Evolutionary conservation across 2,888 invertebrate species (phyloP).

Genomic region (Pristionchus entomophagus): DNA sequence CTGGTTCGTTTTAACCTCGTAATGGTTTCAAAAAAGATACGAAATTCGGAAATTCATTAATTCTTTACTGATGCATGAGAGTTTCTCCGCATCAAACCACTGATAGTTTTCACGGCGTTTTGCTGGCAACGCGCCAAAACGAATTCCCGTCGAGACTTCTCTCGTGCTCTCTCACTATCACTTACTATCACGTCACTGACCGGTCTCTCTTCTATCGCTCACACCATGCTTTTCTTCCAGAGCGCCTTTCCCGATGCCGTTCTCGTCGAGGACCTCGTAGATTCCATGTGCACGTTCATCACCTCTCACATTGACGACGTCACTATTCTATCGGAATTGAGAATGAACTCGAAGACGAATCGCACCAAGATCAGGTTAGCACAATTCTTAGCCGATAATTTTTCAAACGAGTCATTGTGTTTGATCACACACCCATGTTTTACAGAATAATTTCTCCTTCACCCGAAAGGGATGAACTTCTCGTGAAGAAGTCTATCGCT

Average conservation of each 20-base stretch:
- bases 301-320: constrained; percentile 6
- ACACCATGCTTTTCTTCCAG: not conserved
- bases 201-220: no score
- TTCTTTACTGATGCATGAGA: no score
- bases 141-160: no score
- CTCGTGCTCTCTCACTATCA: no score
- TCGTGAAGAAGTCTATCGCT: not conserved
- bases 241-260: not conserved
- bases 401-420: no score
- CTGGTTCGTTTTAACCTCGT: not conserved
- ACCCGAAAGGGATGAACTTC: not conserved
- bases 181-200: not conserved
- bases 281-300: constrained; percentile 41
- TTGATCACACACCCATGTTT: not conserved
- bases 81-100: no score
- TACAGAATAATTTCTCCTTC: not conserved
- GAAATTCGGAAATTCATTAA: no score
- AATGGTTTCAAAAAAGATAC: not conserved
- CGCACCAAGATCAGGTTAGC: not conserved
- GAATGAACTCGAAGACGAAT: constrained; percentile 2
- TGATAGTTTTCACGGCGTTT: no score
- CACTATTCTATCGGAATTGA: constrained; percentile 24
- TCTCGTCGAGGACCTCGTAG: constrained; percentile 44
- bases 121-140: no score
- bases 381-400: not conserved